Base-by-base conservation (phyloP, 1,140 invertebrate species). In the Zaprionus ornatus region DNA sequence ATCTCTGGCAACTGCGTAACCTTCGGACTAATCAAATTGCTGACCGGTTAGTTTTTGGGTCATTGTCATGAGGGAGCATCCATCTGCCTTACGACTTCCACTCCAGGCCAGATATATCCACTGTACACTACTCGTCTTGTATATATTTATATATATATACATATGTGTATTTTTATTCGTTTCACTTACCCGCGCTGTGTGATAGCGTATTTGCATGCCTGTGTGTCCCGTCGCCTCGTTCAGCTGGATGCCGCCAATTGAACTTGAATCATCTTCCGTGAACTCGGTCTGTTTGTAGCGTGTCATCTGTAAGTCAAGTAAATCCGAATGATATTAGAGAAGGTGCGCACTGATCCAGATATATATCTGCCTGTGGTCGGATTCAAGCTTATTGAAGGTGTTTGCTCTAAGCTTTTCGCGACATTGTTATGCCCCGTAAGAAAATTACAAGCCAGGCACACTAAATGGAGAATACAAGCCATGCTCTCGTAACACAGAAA, bases 241-340 rank as follows among this genome's bases (percentile, higher is more conserved):
- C 48, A 97, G 93, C 75, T 96, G 96, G 12, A 97, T 96, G 19
- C 96, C 97, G 56, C 96, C 96, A 74, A 97, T 95, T 82, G 96
- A 97, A 83, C 95, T 96, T n/a, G 94, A 95, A 88, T 97, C 96
- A 80, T 97, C 96, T 91, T 97, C 96, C 82, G 96, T 96, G 80
- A 97, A 97, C 90, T 97, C 96, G 32, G 96, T 96, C 86, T 97
- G 96, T 93, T 97, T 97, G 83, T 97, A 97, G 70, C 96, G 95
- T 73, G 96, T 97, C 96, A 97, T 97, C 96, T 97, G 94, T n/a
- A 94, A 94, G 71, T 66, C 57, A 40, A 55, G 52, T 69, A 56
- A 29, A 56, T 27, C 23, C 15, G 17, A 62, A 21, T 54, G 23
- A 19, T 56, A 15, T 17, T 55, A 23, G 29, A 61, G 23, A 17